Percentiles rank a stretch among this genome's conserved stretches.
Conservation (phyloP, 2,888 invertebrate species). For the Drosophila antonietae region DNA sequence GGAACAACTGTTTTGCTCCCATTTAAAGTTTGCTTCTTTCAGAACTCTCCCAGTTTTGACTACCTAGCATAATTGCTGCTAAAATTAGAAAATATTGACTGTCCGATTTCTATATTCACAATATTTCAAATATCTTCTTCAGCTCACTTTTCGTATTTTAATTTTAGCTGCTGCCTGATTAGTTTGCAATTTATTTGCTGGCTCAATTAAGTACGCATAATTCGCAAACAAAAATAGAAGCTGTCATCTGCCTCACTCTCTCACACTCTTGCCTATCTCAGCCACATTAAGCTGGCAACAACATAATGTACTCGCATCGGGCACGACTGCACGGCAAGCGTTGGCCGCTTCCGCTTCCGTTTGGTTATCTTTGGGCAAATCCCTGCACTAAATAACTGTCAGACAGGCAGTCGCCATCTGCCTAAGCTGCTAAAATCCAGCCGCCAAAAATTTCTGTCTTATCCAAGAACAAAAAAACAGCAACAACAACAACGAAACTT, state of each 20-base stretch:
- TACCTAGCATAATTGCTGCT: background rate
- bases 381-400: conserved; percentile 77
- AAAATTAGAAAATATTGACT: background rate
- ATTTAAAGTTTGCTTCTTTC: background rate
- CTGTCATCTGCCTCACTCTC: background rate
- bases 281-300: conserved; percentile 66
- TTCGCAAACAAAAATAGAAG: conserved; percentile 42
- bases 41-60: background rate
- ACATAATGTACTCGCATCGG: conserved; percentile 55
- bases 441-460: conserved; percentile 20
- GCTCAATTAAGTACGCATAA: conserved; percentile 63
- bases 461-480: conserved; percentile 7
- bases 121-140: background rate
- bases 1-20: background rate
- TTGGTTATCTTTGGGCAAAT: conserved; percentile 66
- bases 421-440: conserved; percentile 2
- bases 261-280: background rate
- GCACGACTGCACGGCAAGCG: conserved; percentile 46
- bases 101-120: background rate
- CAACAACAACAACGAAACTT: conserved; percentile 48
- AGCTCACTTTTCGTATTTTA: background rate
- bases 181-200: conserved; percentile 26
- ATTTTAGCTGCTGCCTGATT: background rate
- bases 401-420: conserved; percentile 27
- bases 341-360: conserved; percentile 71